Conservation (phyloP, 1,140 invertebrate species). For the Sycobia sp. region DNA sequence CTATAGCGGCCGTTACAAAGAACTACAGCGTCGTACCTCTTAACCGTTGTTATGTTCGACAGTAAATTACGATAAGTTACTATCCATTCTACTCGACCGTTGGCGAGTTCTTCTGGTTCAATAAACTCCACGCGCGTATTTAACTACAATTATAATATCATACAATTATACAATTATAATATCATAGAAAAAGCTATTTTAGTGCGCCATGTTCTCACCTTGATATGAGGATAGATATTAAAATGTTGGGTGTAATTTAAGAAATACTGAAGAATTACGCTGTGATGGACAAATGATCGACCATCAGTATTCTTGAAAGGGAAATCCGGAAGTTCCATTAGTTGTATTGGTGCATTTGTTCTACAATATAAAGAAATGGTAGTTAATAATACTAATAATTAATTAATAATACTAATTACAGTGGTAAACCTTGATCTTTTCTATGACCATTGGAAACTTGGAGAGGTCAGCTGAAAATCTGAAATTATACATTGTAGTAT, state of each 20-base stretch:
- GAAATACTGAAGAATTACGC: constrained; percentile 68
- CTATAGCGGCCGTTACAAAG: constrained; percentile 72
- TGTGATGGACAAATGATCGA: constrained; percentile 66
- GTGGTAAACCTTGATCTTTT: no score
- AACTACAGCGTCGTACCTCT: constrained; percentile 66
- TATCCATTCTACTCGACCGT: constrained; percentile 55
- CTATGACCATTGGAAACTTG: no score
- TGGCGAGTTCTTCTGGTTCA: constrained; percentile 56
- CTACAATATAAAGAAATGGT: no score
- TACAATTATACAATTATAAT: no score
- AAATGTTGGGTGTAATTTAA: constrained; percentile 67
- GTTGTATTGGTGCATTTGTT: constrained; percentile 87
- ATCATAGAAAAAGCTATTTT: no score
- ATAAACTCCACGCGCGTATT: constrained; percentile 68
- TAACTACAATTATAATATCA: no score
- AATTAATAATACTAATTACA: no score
- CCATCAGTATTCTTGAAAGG: constrained; percentile 62
- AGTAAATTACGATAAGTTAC: constrained; percentile 55
- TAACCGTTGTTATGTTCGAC: constrained; percentile 46
- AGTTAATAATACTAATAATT: no score
- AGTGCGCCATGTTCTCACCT: no score
- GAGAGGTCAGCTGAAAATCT: no score
- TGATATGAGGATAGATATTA: constrained; percentile 64
- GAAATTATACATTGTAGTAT: no score
- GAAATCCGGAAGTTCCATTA: constrained; percentile 89